Base-by-base conservation (phyloP, 30 jellyfish, hydroid and myxozoan genomes). In the Cassiopea andromeda region DNA sequence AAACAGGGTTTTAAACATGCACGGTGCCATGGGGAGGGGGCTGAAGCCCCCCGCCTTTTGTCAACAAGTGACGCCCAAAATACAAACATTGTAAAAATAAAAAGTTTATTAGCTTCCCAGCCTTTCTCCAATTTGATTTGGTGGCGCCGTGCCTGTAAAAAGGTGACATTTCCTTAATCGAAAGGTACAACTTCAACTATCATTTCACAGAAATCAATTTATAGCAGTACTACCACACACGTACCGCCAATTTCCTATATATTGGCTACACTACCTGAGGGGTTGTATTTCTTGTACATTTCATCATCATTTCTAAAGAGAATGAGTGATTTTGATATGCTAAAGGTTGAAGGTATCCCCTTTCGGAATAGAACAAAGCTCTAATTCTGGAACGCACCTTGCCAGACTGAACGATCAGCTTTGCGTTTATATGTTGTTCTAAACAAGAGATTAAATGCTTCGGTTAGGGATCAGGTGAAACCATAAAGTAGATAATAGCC, bases 401-500 rank as follows among this genome's bases (percentile, higher is more conserved):
- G 50, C 54, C 79, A 43, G 79, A 70, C 79, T 12, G 46, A 15
- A 9, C 3, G 57, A 70, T 70, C 50, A 15, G 79, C 79, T 70
- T 70, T 15, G 19, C 54, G 19, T 15, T 16, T 70, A 1, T 12
- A 70, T 70, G 79, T 70, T 70, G 79, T 43, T 70, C 50, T 70
- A n/a, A 7, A 7, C 6, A 54, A 19, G 57, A 43, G 79, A 70
- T 70, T 70, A 70, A 2, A 19, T 70, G 79, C 19, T 70, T 70
- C 79, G 79, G 79, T 15, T 4, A 70, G 57, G 79, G 79, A 70
- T 70, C 79, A 70, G 2, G 17, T 44, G 76, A 4, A 18, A 4
- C 76, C 76, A 67, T 67, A 67, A 67, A 4, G 27, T 18, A n/a
- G n/a, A n/a, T n/a, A n/a, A n/a, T n/a, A n/a, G n/a, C n/a, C n/a